Conservation (phyloP, 2,888 invertebrate species). For the Gerris lacustris region DNA sequence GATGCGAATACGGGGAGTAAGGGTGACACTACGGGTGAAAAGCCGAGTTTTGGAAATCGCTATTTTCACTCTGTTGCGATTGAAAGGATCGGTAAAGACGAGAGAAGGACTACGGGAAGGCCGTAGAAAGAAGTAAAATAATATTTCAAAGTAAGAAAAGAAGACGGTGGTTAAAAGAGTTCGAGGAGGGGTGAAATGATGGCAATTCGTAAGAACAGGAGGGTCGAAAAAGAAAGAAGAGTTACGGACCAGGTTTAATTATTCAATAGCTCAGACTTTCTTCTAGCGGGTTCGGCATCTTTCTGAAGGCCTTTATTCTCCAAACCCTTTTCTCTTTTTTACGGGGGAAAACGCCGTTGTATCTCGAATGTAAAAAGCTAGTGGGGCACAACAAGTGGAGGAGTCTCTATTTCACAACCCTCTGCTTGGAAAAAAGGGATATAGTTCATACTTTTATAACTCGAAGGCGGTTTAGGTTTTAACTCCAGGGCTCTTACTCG, state of each 20-base stretch:
- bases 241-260: background rate
- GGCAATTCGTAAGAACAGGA: background rate
- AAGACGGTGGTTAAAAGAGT: background rate
- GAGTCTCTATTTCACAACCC: background rate
- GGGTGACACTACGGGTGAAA: too few species aligned
- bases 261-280: background rate
- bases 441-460: conserved; percentile 3
- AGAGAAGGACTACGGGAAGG: background rate
- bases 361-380: background rate
- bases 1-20: too few species aligned
- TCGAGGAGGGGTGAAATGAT: background rate
- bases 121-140: background rate
- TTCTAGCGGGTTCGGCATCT: too few species aligned
- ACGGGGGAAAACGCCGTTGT: too few species aligned
- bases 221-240: background rate
- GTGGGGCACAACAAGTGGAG: background rate
- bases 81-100: too few species aligned
- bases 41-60: too few species aligned
- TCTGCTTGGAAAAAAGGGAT: background rate
- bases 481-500: background rate
- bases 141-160: background rate
- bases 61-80: too few species aligned
- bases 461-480: background rate
- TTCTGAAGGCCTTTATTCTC: too few species aligned
- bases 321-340: too few species aligned